Percentiles rank a stretch among this genome's conserved stretches.
Evolutionary conservation across 2,888 invertebrate species (phyloP).

Genomic region (Dasysyrphus tricinctus): DNA sequence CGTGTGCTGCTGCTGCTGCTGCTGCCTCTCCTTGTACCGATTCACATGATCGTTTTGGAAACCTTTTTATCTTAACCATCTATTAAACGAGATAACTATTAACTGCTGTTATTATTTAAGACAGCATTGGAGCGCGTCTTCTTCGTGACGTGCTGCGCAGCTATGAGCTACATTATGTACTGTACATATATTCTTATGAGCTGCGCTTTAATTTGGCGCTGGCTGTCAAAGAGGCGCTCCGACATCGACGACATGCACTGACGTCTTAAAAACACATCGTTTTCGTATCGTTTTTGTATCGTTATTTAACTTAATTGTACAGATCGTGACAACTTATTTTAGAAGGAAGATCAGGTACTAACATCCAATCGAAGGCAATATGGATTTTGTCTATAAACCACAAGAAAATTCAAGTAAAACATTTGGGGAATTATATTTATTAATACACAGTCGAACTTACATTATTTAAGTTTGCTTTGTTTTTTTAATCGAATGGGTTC

Average conservation of each 20-base stretch:
- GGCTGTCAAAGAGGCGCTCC: slow-evolving; percentile 67
- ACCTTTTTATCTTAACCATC: slow-evolving; percentile 68
- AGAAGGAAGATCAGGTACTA: slow-evolving; percentile 9
- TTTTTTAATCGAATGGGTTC: slow-evolving; percentile 47
- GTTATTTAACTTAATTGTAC: slow-evolving; percentile 75
- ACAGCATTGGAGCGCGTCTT: slow-evolving; percentile 58
- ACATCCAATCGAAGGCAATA: slow-evolving; percentile 27
- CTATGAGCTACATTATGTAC: neutral
- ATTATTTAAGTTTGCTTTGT: neutral
- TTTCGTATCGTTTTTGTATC: slow-evolving; percentile 74
- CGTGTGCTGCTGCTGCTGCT: neutral
- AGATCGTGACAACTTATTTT: slow-evolving; percentile 76
- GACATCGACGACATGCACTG: slow-evolving; percentile 61
- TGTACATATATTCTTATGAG: slow-evolving; percentile 22
- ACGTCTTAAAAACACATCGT: slow-evolving; percentile 73
- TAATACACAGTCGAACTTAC: slow-evolving; percentile 4
- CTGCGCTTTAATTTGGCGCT: slow-evolving; percentile 64
- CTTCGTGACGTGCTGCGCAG: slow-evolving; percentile 43
- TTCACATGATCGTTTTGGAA: slow-evolving; percentile 73
- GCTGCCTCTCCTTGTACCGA: slow-evolving; percentile 67
- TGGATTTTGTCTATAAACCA: neutral
- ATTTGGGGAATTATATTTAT: slow-evolving; percentile 55
- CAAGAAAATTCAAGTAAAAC: slow-evolving; percentile 20
- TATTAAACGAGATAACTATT: slow-evolving; percentile 72
- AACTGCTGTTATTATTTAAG: slow-evolving; percentile 68